Evolutionary conservation across 2,888 invertebrate species (phyloP).

Genomic region (Troilus luridus): DNA sequence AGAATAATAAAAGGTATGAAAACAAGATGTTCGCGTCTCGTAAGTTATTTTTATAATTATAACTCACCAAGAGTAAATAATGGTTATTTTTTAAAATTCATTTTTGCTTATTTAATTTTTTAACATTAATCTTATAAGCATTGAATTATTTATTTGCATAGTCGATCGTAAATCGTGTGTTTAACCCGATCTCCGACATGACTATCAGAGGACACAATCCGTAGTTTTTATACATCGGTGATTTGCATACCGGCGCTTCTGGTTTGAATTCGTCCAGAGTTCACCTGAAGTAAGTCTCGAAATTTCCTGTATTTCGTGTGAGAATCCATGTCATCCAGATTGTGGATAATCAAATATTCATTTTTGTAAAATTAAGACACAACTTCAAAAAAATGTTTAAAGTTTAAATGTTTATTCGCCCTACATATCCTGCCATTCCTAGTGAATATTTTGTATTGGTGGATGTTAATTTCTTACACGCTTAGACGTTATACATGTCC

Average conservation of each 20-base stretch:
- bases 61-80: background rate
- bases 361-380: background rate
- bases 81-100: background rate
- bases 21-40: no score
- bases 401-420: no score
- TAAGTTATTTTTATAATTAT: no score
- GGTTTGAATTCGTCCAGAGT: background rate
- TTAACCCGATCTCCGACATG: background rate
- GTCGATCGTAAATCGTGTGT: background rate
- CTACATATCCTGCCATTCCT: no score
- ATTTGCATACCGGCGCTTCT: constrained; percentile 23
- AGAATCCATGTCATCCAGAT: background rate
- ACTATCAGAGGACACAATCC: background rate
- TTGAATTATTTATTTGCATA: background rate
- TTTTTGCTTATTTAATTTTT: background rate
- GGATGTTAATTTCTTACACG: no score
- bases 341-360: background rate
- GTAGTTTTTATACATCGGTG: background rate
- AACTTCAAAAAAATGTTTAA: no score
- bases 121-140: background rate
- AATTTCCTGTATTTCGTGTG: background rate
- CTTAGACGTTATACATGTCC: no score
- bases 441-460: no score
- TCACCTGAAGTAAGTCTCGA: background rate
- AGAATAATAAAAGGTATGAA: no score